A percentile compares a stretch with the other conserved stretches of the same genome.
Evolutionary conservation across 2,888 invertebrate genomes (phyloP).

Genomic region (Dynastes maya): DNA sequence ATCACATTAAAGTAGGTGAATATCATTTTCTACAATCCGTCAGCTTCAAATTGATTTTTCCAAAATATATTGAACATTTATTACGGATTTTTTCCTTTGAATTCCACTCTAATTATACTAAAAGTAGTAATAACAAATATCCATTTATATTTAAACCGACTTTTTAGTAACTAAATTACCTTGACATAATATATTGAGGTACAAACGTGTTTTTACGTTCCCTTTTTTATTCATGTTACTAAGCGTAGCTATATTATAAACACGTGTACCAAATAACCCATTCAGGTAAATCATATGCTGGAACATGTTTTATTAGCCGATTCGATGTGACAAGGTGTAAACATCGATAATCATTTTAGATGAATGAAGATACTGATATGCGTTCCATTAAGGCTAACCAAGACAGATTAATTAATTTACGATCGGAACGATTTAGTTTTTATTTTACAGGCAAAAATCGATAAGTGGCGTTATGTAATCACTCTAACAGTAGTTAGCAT

Average conservation of each 20-base stretch:
- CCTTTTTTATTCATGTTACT: too few species aligned
- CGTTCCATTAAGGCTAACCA: not conserved
- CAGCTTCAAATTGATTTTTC: too few species aligned
- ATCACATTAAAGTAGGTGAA: too few species aligned
- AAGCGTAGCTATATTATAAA: not conserved
- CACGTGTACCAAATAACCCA: constrained; percentile 40
- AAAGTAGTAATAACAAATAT: not conserved
- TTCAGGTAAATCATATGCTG: constrained; percentile 31
- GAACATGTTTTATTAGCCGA: constrained; percentile 32
- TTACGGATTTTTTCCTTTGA: too few species aligned
- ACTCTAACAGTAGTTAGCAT: not conserved
- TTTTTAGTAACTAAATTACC: not conserved
- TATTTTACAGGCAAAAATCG: constrained; percentile 20
- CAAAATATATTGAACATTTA: too few species aligned
- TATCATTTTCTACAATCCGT: too few species aligned
- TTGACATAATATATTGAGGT: not conserved
- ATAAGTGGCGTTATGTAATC: not conserved
- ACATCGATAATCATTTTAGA: constrained; percentile 29
- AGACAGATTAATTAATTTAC: constrained; percentile 40
- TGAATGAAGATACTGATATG: constrained; percentile 8
- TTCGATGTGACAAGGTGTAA: constrained; percentile 34
- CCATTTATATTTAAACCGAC: not conserved
- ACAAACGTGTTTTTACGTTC: not conserved
- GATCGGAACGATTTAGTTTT: constrained; percentile 20
- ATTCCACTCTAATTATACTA: not conserved